A percentile compares a stretch with the other conserved stretches of the same genome.
These are phyloP conservation scores for Eurois occulta DNA, from an alignment of 2,888 invertebrate species.

Conservation along the genomic window DNA sequence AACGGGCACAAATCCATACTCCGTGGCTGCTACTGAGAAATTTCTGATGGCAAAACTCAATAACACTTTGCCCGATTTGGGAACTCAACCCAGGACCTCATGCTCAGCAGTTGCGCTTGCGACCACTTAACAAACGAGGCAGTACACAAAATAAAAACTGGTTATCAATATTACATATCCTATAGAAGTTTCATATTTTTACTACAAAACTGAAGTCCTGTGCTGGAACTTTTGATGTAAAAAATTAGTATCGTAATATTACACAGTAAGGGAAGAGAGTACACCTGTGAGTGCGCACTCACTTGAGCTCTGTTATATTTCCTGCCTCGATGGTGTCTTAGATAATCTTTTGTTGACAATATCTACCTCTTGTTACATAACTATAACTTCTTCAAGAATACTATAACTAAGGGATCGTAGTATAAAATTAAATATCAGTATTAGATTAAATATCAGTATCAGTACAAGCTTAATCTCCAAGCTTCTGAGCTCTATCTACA, in stretches of 20 bases:
- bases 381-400: not conserved
- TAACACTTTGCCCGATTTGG: not conserved
- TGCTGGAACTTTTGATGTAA: no score
- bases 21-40: not conserved
- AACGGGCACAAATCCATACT: not conserved
- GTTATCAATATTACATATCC: not conserved
- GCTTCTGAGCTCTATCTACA: not conserved
- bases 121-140: not conserved
- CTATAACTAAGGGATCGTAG: not conserved
- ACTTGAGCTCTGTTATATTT: no score
- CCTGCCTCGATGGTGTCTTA: no score
- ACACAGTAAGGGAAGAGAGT: no score
- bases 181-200: no score
- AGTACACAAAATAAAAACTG: not conserved
- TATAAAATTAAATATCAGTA: not conserved
- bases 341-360: no score
- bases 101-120: not conserved
- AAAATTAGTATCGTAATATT: no score
- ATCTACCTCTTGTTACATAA: not conserved
- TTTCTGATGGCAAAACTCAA: not conserved
- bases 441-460: no score
- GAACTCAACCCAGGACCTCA: not conserved
- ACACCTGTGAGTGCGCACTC: no score
- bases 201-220: no score
- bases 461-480: not conserved